Percentiles rank a stretch among this genome's conserved stretches.
Evolutionary conservation across 1,140 invertebrate genomes (phyloP).

Genomic region (Drosophila hydei): DNA sequence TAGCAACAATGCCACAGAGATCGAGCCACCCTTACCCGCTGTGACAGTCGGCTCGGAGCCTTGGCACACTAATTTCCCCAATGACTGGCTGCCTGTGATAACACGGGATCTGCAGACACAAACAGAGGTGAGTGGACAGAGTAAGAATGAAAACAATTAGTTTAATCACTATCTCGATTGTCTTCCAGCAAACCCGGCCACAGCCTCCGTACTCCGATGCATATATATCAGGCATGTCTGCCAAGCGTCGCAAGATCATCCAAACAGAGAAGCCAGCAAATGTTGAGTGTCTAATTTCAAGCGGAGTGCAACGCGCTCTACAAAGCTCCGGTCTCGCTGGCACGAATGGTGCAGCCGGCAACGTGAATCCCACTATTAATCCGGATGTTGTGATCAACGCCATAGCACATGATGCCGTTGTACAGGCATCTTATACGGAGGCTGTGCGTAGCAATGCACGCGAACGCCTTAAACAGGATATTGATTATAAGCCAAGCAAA

Average conservation of each 20-base stretch:
- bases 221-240: slow-evolving; percentile 92
- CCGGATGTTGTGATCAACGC: slow-evolving; percentile 62
- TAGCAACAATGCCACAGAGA: slow-evolving; percentile 38
- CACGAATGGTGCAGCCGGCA: slow-evolving; percentile 53
- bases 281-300: slow-evolving; percentile 82
- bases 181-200: slow-evolving; percentile 30
- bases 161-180: not conserved
- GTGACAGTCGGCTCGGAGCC: slow-evolving; percentile 85
- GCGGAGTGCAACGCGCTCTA: slow-evolving; percentile 85
- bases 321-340: slow-evolving; percentile 84
- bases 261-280: slow-evolving; percentile 84
- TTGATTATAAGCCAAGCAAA: slow-evolving; percentile 73
- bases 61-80: slow-evolving; percentile 86
- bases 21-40: slow-evolving; percentile 81
- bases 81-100: slow-evolving; percentile 93
- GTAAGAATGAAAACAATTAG: not conserved
- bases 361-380: slow-evolving; percentile 38
- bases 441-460: slow-evolving; percentile 65
- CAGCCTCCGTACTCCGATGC: slow-evolving; percentile 89
- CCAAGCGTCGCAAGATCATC: slow-evolving; percentile 91
- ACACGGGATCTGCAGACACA: slow-evolving; percentile 89
- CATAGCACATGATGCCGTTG: slow-evolving; percentile 67
- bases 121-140: slow-evolving; percentile 84
- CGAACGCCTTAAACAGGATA: slow-evolving; percentile 75
- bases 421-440: slow-evolving; percentile 71